A percentile compares a stretch with the other conserved stretches of the same genome.
phyloP scores from a whole-genome alignment of 2,888 invertebrate species.

The Drosophila acutilabella region DNA sequence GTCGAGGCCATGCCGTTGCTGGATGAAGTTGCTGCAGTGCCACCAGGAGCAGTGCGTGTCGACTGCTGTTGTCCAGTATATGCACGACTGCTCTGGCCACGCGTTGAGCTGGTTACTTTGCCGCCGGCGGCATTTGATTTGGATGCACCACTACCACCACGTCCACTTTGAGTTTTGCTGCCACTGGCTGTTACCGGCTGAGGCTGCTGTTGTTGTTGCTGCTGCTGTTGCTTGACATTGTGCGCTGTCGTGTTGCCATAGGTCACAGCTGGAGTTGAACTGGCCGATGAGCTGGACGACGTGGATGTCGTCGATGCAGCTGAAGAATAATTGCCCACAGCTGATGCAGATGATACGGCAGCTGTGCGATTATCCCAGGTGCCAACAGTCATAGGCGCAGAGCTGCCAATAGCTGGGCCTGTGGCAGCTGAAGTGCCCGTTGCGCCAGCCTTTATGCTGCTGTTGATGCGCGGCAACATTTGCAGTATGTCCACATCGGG shows the following conservation, averaged over 20 bases:
- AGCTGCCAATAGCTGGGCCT: constrained; percentile 12
- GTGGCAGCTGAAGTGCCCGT: constrained; percentile 8
- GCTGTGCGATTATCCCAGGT: constrained; percentile 84
- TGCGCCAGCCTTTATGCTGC: constrained; percentile 79
- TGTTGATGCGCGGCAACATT: constrained; percentile 89
- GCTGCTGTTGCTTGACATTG: constrained; percentile 39
- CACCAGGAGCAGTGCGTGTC: constrained; percentile 18
- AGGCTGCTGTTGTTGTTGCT: constrained; percentile 29
- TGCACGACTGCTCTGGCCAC: constrained; percentile 46
- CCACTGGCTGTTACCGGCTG: constrained; percentile 24
- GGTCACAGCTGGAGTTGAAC: constrained; percentile 59
- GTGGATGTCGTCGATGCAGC: constrained; percentile 77
- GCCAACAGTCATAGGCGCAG: constrained; percentile 73
- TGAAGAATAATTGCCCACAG: constrained; percentile 65
- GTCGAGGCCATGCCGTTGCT: constrained; percentile 33
- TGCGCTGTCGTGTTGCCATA: constrained; percentile 52
- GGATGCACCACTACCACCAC: constrained; percentile 64
- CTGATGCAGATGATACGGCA: constrained; percentile 36
- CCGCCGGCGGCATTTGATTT: constrained; percentile 51
- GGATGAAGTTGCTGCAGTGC: constrained; percentile 14
- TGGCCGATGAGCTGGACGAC: constrained; percentile 73
- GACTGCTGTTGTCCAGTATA: constrained; percentile 37
- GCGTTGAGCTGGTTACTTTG: constrained; percentile 45
- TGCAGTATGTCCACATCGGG: constrained; percentile 96
- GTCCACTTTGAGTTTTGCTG: constrained; percentile 46